Evolutionary conservation across 1,140 invertebrate species (phyloP), one percentile per base, ranked within the genome.

Genomic region (Cepaea nemoralis): DNA sequence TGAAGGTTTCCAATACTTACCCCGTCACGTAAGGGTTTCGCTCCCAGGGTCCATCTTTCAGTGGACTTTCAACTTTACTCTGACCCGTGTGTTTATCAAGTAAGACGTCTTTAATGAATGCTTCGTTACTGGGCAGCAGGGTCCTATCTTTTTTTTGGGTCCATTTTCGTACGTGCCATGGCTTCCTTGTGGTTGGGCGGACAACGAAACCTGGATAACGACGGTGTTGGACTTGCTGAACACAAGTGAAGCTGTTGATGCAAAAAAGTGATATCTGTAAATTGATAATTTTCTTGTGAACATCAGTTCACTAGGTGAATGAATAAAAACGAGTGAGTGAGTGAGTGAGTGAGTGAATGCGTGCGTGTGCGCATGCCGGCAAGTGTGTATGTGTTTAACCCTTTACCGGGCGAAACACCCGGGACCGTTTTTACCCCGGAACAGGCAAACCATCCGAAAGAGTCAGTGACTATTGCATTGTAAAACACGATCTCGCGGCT

Each of bases 51-150:
- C 94, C 93, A 66, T 93, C 89, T 90, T 93, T 94, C n/a, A 94
- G 86, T 40, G 92, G 93, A 86, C 91, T 93, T 55, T 91, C 85
- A 63, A 31, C 59, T 31, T 16, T 63, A 40, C 85, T 93, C 86
- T 86, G 93, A 86, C 86, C 83, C 89, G 89, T 84, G 90, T 92
- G 94, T 87, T 93, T 94, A 40, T 96, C 94, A 81, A 94, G 90
- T 19, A 95, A 91, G 0, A 96, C 91, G 93, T 98, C 95, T 89
- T 95, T 92, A 27, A 99, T 87, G 91, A 98, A 98, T 75, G 94
- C 92, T 90, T 93, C 92, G 91, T 98, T 99, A 86, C 97, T 95
- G 69, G 89, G 27, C 0, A 95, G 97, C 24, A 98, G 85, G 24
- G 93, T 87, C 86, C 97, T 95, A 85, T 95, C 77, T 27, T 19